Evolutionary conservation across 2,888 invertebrate genomes (phyloP).

Genomic region (Coelogynopora nodosa): DNA sequence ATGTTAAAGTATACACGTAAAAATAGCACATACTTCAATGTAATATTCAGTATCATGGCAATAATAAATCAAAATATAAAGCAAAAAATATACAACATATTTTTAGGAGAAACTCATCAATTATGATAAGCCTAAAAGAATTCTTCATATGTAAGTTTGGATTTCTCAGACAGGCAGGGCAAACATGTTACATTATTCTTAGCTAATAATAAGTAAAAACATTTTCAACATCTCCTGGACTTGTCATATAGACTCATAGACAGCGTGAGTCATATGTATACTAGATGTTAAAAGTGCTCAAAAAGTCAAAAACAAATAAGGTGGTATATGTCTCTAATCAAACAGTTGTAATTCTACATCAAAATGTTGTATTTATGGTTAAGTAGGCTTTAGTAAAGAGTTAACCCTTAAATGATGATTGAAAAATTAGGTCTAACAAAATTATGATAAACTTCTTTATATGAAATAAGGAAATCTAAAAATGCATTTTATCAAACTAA

Average conservation of each 20-base stretch:
- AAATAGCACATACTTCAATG: no score
- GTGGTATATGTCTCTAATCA: not conserved
- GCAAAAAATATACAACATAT: no score
- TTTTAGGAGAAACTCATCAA: no score
- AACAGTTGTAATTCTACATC: not conserved
- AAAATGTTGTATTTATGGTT: not conserved
- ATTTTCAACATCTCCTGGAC: no score
- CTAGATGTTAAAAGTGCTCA: not conserved
- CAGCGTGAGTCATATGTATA: not conserved
- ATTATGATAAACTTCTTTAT: not conserved
- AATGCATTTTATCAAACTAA: not conserved
- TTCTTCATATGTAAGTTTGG: no score
- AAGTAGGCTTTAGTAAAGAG: not conserved
- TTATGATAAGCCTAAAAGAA: no score
- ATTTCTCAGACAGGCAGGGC: no score
- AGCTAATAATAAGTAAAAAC: no score
- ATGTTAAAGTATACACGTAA: no score
- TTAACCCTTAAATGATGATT: not conserved
- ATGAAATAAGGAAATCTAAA: not conserved
- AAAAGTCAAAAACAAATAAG: not conserved
- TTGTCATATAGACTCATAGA: not conserved
- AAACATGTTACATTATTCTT: no score
- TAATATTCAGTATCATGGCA: no score
- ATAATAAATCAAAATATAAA: no score
- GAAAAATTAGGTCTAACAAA: not conserved